A percentile compares a stretch with the other conserved stretches of the same genome.
Conservation (phyloP, 2,888 invertebrate species). For the Eupelmus urozonus region DNA sequence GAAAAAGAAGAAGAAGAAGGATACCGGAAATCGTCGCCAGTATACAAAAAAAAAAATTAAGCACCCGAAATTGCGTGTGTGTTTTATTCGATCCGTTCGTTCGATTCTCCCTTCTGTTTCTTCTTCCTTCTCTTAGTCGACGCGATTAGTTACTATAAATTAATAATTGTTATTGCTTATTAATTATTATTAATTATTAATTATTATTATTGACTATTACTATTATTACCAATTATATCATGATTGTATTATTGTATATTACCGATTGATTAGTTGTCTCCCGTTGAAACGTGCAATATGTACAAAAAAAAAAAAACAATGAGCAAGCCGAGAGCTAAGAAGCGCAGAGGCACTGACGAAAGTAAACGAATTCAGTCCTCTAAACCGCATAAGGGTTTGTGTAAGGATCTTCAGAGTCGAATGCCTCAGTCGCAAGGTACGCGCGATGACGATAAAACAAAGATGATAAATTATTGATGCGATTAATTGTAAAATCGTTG, state of each 20-base stretch:
- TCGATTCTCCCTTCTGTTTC: conserved; percentile 64
- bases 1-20: conserved; percentile 58
- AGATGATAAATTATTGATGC: conserved; percentile 21
- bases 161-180: conserved; percentile 65
- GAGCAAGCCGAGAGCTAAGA: conserved; percentile 22
- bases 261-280: conserved; percentile 70
- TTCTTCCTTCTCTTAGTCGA: conserved; percentile 64
- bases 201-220: conserved; percentile 59
- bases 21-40: conserved; percentile 57
- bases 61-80: conserved; percentile 58
- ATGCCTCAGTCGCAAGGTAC: conserved; percentile 5
- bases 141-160: conserved; percentile 64
- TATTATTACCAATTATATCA: conserved; percentile 58
- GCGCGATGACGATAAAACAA: neutral
- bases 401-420: neutral
- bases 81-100: conserved; percentile 52
- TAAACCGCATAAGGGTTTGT: neutral
- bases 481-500: neutral
- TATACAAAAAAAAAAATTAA: conserved; percentile 50
- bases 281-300: conserved; percentile 74
- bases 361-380: neutral
- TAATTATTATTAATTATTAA: conserved; percentile 66
- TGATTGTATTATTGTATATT: conserved; percentile 64
- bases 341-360: conserved; percentile 9
- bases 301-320: conserved; percentile 65